Base-by-base conservation (phyloP, 92 coral and sea anemone species). In the Siderastrea radians region DNA sequence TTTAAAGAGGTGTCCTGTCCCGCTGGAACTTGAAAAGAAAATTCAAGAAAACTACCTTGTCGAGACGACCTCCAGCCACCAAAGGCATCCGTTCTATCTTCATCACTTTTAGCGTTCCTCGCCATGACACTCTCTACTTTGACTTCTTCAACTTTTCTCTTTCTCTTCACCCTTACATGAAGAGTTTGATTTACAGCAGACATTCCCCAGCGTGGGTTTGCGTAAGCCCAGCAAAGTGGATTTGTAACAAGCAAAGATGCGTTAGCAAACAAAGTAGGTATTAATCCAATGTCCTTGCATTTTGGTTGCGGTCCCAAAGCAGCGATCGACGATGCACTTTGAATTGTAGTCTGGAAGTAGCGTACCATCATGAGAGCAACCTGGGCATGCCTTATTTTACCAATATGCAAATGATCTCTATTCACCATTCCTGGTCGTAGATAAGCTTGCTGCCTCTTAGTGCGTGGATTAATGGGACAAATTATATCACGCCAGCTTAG, bases 401-500 rank as follows among this genome's bases (percentile, higher is more conserved):
- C 80, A 46, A 89, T 77, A 51, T 89, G 95, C 7, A 77, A 63
- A 19, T 85, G 83, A 53, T 89, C 95, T 49, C 57, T 47, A 79
- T 78, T 89, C 10, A 60, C 17, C 72, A 78, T 78, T 10, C 70
- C 46, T 78, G 82, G 13, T 49, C 19, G 47, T 6, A 78, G 48
- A 4, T 47, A 78, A 71, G 82, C 19, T 76, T 53, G n/a, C 85
- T 57, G 46, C 70, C 38, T 68, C 70, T 14, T 74, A 80, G 19
- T 48, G 66, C 8, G 12, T 62, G 17, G 44, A 74, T 79, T 47
- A 82, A 78, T 84, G 87, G 98, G 98, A 60, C 98, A 95, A 7
- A 92, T 85, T 68, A 83, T 71, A 14, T 91, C 98, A 16, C 98
- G 96, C 95, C 90, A 91, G 74, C 95, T 93, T 68, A 95, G 72